A percentile compares a stretch with the other conserved stretches of the same genome.
phyloP scores from a whole-genome alignment of 1,140 invertebrate species.

The Gerris buenoi region DNA sequence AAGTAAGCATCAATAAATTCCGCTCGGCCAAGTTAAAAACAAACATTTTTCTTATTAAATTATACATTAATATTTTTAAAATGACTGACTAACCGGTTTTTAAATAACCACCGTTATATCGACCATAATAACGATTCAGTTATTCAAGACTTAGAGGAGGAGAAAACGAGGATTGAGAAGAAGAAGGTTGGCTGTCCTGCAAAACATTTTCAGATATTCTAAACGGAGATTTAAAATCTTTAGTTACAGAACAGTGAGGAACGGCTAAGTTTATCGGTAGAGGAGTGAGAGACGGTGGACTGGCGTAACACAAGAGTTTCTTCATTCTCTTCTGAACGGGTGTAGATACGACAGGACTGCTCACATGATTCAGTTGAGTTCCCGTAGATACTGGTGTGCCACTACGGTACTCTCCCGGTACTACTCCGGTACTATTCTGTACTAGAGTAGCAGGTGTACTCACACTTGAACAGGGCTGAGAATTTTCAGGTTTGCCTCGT shows the following conservation, averaged over 20 bases:
- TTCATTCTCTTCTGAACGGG: background rate
- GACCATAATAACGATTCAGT: too few relatives aligned
- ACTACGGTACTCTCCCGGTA: too few relatives aligned
- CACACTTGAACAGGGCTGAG: background rate
- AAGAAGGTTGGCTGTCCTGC: background rate
- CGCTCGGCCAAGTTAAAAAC: too few relatives aligned
- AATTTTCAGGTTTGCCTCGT: background rate
- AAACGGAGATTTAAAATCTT: background rate
- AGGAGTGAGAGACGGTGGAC: background rate
- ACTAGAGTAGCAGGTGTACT: too few relatives aligned
- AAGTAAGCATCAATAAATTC: too few relatives aligned
- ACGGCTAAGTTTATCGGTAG: background rate
- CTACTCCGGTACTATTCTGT: too few relatives aligned
- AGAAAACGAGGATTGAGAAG: background rate
- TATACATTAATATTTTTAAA: too few relatives aligned
- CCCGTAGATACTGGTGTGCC: background rate
- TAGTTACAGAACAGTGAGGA: background rate
- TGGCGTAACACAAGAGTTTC: background rate
- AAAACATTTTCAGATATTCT: background rate
- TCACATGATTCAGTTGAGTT: background rate
- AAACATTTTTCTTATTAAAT: too few relatives aligned
- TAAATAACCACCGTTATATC: too few relatives aligned
- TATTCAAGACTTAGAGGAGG: background rate
- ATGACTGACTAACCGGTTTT: too few relatives aligned
- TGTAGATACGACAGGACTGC: background rate